A percentile compares a stretch with the other conserved stretches of the same genome.
Evolutionary conservation across 2,113 vertebrate genomes (phyloP).

Genomic region (Hassar affinis): DNA sequence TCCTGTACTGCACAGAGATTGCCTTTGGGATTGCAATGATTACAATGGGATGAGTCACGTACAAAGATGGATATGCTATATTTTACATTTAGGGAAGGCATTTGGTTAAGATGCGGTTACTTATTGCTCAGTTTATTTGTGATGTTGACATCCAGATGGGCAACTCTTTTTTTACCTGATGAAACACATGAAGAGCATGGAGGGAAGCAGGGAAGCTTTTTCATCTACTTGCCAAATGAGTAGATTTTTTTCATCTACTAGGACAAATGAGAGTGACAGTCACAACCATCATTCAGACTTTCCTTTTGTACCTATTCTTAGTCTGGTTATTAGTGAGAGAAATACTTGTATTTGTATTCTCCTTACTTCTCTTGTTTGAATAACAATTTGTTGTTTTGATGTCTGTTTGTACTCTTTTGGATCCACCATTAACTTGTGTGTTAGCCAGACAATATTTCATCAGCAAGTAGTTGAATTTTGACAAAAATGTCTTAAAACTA

Average conservation of each 20-base stretch:
- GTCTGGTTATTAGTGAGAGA: conserved; percentile 10
- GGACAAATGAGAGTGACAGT: conserved; percentile 39
- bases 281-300: no score
- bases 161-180: conserved; percentile 47
- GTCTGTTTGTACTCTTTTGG: conserved; percentile 31
- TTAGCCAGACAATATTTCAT: conserved; percentile 33
- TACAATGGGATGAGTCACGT: not conserved
- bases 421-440: conserved; percentile 28
- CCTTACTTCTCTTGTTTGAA: no score
- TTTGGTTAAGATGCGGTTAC: conserved; percentile 3
- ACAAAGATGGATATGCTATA: no score
- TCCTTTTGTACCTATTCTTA: conserved; percentile 28
- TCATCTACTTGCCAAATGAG: not conserved
- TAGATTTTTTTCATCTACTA: no score
- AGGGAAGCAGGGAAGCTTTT: conserved; percentile 17
- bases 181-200: conserved; percentile 50
- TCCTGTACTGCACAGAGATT: no score
- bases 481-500: not conserved
- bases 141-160: conserved; percentile 45
- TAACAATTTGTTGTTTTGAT: conserved; percentile 16
- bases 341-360: not conserved
- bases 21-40: no score
- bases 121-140: conserved; percentile 24
- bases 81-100: not conserved
- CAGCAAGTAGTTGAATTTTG: conserved; percentile 10